phyloP scores from a whole-genome alignment of 2,888 invertebrate species.

The Strigamia crassipes region DNA sequence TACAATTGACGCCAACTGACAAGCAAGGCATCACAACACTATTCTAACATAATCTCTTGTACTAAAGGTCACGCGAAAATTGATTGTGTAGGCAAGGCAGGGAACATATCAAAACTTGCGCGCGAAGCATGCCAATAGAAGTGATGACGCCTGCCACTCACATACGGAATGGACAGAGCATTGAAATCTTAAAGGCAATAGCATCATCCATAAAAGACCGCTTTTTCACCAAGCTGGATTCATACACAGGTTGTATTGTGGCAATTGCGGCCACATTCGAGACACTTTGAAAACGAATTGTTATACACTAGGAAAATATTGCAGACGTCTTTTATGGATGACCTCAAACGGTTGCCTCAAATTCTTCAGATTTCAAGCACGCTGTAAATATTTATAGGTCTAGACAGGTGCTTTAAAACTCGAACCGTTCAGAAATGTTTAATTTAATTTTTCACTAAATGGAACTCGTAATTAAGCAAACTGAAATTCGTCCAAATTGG shows the following conservation, averaged over 20 bases:
- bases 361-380: constrained; percentile 16
- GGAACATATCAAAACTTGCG: constrained; percentile 4
- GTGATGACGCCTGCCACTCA: constrained; percentile 11
- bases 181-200: constrained; percentile 16
- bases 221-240: background rate
- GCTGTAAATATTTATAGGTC: background rate
- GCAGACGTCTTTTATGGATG: constrained; percentile 15
- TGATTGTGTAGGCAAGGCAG: constrained; percentile 21
- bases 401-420: background rate
- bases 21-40: constrained; percentile 5
- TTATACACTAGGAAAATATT: background rate
- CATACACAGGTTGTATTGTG: background rate
- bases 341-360: background rate
- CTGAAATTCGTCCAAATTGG: background rate
- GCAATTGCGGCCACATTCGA: background rate
- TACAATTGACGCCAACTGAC: constrained; percentile 13
- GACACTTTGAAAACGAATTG: constrained; percentile 16
- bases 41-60: constrained; percentile 16
- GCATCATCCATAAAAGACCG: background rate
- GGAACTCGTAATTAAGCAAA: background rate
- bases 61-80: constrained; percentile 6
- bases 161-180: constrained; percentile 12
- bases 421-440: background rate
- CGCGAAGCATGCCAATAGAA: constrained; percentile 1
- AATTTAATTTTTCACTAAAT: background rate